These are phyloP conservation scores for Pontoporia blainvillei DNA, from an alignment of 2,113 vertebrate genomes.

Conservation along the genomic window DNA sequence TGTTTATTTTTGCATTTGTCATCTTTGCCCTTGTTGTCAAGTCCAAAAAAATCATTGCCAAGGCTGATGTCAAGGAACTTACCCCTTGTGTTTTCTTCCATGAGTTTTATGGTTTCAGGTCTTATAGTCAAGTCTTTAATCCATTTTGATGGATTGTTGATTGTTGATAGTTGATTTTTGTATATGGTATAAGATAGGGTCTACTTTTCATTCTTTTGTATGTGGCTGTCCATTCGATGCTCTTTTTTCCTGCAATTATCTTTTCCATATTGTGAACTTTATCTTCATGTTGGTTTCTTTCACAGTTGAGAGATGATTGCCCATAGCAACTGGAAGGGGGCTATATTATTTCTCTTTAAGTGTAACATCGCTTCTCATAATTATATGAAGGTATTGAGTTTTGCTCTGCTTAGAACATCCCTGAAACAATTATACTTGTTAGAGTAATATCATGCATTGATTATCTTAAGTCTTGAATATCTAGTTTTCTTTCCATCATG, in stretches of 20 bases:
- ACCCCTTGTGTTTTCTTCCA: neutral
- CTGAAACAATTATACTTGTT: neutral
- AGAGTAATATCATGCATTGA: neutral
- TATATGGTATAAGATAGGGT: neutral
- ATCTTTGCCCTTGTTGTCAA: neutral
- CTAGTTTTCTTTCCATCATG: neutral
- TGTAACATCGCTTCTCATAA: neutral
- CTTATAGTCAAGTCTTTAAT: neutral
- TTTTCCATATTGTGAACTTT: neutral
- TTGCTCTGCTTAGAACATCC: neutral
- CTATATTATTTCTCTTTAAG: neutral
- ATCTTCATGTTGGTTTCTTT: neutral
- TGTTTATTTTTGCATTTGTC: neutral
- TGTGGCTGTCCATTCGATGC: neutral
- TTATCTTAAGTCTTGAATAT: neutral
- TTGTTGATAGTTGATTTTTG: neutral
- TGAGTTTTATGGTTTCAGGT: neutral
- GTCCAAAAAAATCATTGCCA: neutral
- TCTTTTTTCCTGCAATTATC: neutral
- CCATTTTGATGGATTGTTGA: neutral
- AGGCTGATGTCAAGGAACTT: neutral
- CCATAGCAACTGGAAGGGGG: neutral
- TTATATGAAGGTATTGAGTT: neutral
- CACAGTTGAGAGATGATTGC: neutral
- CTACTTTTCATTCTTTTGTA: neutral